These are phyloP conservation scores for Coenonympha arcania DNA, from an alignment of 2,888 invertebrate genomes.

Conservation along the genomic window DNA sequence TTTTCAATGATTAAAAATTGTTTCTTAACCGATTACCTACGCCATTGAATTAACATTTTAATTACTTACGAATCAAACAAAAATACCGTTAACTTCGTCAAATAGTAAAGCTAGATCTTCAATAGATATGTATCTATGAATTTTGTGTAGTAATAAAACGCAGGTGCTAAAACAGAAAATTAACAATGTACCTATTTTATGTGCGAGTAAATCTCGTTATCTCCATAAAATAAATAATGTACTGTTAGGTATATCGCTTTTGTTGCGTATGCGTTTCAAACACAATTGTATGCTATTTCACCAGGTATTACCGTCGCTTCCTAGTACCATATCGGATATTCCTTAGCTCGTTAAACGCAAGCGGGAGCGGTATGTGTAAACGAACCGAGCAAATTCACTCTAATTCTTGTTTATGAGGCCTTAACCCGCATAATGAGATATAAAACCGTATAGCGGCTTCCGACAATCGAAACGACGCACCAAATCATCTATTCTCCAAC, in stretches of 20 bases:
- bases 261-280: constrained; percentile 35
- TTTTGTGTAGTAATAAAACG: neutral
- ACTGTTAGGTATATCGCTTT: constrained; percentile 26
- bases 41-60: neutral
- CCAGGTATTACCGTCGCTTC: constrained; percentile 60
- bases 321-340: constrained; percentile 59
- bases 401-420: constrained; percentile 71
- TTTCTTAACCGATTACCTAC: constrained; percentile 7
- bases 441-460: constrained; percentile 48
- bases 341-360: constrained; percentile 57
- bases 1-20: constrained; percentile 12
- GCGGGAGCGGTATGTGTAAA: constrained; percentile 69
- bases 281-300: constrained; percentile 52
- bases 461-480: constrained; percentile 51
- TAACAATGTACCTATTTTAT: constrained; percentile 8
- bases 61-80: constrained; percentile 3
- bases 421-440: constrained; percentile 31
- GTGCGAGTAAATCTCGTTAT: constrained; percentile 16
- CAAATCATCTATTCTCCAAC: constrained; percentile 14
- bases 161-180: constrained; percentile 5
- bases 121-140: neutral
- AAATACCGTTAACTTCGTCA: neutral
- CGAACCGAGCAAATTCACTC: constrained; percentile 64
- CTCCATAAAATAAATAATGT: constrained; percentile 23
- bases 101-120: neutral